These are phyloP conservation scores for Austrolebias charrua DNA, from an alignment of 2,797 vertebrate genomes.

Conservation along the genomic window DNA sequence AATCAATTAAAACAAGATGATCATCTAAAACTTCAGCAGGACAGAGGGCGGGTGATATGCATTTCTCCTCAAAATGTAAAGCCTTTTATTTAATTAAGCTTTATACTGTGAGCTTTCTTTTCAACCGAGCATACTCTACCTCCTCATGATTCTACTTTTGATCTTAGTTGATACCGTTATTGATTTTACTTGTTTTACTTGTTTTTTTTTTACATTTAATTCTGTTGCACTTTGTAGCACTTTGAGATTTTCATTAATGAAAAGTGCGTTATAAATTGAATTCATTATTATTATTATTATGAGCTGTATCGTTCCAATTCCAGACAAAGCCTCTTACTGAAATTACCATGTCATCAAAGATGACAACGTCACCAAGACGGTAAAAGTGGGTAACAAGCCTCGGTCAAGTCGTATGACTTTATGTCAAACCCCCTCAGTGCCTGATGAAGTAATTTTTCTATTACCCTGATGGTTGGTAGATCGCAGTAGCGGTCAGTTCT, in stretches of 20 bases:
- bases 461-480: constrained; percentile 65
- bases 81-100: constrained; percentile 59
- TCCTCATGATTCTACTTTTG: too few relatives aligned
- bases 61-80: constrained; percentile 65
- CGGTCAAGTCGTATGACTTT: constrained; percentile 67
- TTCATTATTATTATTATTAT: too few relatives aligned
- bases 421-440: constrained; percentile 48
- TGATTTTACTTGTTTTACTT: too few relatives aligned
- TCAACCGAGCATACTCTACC: too few relatives aligned
- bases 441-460: constrained; percentile 64
- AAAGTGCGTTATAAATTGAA: too few relatives aligned
- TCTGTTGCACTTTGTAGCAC: too few relatives aligned
- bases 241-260: too few relatives aligned
- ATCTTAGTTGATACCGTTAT: too few relatives aligned
- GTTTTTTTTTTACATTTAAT: too few relatives aligned
- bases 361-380: constrained; percentile 71
- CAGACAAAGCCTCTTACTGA: constrained; percentile 74
- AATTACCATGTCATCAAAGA: constrained; percentile 76
- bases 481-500: constrained; percentile 46
- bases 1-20: too few relatives aligned
- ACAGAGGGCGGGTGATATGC: too few relatives aligned
- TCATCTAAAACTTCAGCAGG: too few relatives aligned
- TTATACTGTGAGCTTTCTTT: constrained; percentile 71
- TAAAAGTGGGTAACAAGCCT: constrained; percentile 75
- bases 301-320: constrained; percentile 67